Base-by-base conservation (phyloP, 1,140 invertebrate species). In the Drosophila parabipectinata region DNA sequence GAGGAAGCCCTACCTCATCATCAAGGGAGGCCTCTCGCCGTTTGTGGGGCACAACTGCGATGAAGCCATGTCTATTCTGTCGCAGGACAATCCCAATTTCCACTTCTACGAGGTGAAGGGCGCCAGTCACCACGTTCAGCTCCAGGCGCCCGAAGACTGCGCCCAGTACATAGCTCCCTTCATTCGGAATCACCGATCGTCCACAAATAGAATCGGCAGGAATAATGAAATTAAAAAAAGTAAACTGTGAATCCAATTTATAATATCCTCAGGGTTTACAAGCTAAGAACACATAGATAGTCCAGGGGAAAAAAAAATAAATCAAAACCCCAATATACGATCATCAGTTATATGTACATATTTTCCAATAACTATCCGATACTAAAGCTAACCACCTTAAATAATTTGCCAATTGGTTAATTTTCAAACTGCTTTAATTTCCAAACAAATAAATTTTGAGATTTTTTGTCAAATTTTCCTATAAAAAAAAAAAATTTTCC, bases 71-170 rank as follows among this genome's bases (percentile, higher is more conserved):
- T 91, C 94, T 52, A 76, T 94, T 21, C 77, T 95, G 34, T 12
- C 15, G 1, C 92, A 91, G 32, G 84, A 92, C 60, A 92, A 94
- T 79, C 87, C 91, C 1, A 91, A 94, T 37, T 96, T 95, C 83
- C 92, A 94, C 73, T 93, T 93, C 60, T 91, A 94, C 47, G 92
- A 94, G 53, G 79, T 96, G 2, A 73, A 95, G 1, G 95, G 93
- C 2, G 71, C 63, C 5, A 48, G 44, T 5, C 96, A 97, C 92
- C 95, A 96, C 90, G 91, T 95, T 18, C 96, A 97, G 90, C 92
- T 97, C 32, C 95, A 94, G 51, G 92, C 94, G 73, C 93, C 95
- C 1, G 91, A 94, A 73, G 73, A 79, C 45, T 90, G 95, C 54
- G 93, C 93, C 4, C 85, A 92, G 30, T 69, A 93, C 28, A 93